phyloP scores from a whole-genome alignment of 2,888 invertebrate genomes.

The Noctua fimbriata region DNA sequence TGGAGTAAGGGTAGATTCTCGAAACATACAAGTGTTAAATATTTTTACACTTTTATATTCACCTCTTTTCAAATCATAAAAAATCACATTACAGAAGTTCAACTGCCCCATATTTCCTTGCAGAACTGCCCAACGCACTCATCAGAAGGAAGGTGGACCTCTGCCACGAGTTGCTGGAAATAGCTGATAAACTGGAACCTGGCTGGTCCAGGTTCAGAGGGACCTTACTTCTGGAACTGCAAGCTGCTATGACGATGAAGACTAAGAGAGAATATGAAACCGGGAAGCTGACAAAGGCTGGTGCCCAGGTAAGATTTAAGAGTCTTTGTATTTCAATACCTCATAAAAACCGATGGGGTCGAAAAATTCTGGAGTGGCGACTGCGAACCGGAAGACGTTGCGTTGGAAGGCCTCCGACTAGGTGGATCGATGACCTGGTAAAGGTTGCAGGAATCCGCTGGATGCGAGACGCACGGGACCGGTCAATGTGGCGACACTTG shows the following conservation, averaged over 20 bases:
- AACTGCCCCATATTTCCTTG: conserved; percentile 23
- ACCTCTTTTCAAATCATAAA: background rate
- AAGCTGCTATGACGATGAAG: conserved; percentile 91
- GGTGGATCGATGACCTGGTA: no score
- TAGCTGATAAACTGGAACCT: conserved; percentile 92
- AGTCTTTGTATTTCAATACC: background rate
- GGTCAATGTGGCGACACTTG: no score
- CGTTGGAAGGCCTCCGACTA: no score
- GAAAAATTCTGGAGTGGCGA: no score
- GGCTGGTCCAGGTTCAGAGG: conserved; percentile 92
- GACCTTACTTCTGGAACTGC: conserved; percentile 91
- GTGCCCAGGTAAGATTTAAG: conserved; percentile 86
- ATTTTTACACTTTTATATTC: no score
- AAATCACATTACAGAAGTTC: background rate
- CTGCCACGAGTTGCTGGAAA: conserved; percentile 92
- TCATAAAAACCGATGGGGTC: no score
- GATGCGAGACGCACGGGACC: no score
- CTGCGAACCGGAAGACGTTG: no score
- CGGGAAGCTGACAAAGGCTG: conserved; percentile 88
- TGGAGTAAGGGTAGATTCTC: background rate
- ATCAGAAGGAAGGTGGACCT: conserved; percentile 91
- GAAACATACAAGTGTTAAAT: no score
- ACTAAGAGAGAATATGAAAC: conserved; percentile 89
- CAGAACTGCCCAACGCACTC: conserved; percentile 90
- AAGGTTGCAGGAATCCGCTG: no score